Base-by-base conservation (phyloP, 1,140 invertebrate species). In the Hyposmocoma kahamanoa region DNA sequence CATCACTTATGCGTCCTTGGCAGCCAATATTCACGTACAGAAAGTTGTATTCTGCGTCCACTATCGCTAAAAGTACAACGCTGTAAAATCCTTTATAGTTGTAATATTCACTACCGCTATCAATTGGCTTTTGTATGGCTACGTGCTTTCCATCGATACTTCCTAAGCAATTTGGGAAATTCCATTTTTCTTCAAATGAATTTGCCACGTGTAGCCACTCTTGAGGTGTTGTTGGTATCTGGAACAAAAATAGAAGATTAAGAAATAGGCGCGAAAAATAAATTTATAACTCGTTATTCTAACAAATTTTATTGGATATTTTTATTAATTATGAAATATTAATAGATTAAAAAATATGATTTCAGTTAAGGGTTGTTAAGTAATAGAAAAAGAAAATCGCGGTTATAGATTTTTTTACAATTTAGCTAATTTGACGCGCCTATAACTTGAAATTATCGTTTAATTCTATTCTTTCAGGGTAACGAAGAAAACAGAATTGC, bases 31-130 rank as follows among this genome's bases (percentile, higher is more conserved):
- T 62, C 36, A 70, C 44, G 21, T 46, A 63, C n/a, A 62, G 39
- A 47, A 84, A 84, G 18, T 59, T 58, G 42, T 83, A 84, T 38
- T 38, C 59, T n/a, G 45, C 8, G 11, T 47, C 45, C 22, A 28
- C 45, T 15, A 72, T 26, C 26, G 67, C 69, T 13, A 79, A 21
- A 4, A 80, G 47, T 17, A 74, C 54, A 13, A 71, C 47, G 30
- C 67, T 73, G 38, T 62, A 82, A 50, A 47, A 41, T 34, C 54
- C 22, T 52, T 87, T 87, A 42, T 83, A 78, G 53, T 86, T 86
- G 34, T 67, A 77, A 64, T 62, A 87, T n/a, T 60, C 42, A 6
- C 63, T 61, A 41, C 80, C 75, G 47, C 49, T 54, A 11, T 30
- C 10, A 45, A 17, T 5, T 6, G 43, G 43, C 8, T 24, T 26